Base-by-base conservation (phyloP, 2,113 vertebrate genomes). In the Petroica traversi region DNA sequence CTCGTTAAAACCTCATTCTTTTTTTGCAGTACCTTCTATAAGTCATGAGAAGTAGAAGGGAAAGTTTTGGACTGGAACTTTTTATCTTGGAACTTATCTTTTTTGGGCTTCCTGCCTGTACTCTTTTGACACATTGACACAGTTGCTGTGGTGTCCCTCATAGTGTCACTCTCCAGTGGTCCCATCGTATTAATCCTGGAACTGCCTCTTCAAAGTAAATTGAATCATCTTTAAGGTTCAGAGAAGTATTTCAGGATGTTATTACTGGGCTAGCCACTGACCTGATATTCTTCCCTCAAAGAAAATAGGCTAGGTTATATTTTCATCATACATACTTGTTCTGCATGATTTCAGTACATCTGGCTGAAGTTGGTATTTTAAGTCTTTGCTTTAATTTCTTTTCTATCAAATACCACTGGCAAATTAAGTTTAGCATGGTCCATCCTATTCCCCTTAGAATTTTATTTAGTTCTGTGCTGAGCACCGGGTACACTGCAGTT, bases 141-240 rank as follows among this genome's bases (percentile, higher is more conserved):
- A 40, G 40, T 55, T 73, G 23, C 54, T 0, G 0, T 23, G 11
- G 31, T 5, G 0, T 85, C 54, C 33, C 41, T 85, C 11, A 49
- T 6, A 1, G 46, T 11, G 78, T 83, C 46, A 83, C 78, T 88
- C 74, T 88, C 46, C 84, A 76, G 75, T 88, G n/a, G 41, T 82
- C 58, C 45, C 12, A n/a, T 81, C 94, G 80, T 91, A 85, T 78
- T 87, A 91, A 72, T 91, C 46, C 66, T 91, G 46, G 54, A 91
- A 58, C 49, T 61, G 49, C 41, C 38, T 92, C 45, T 91, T 85
- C 62, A 76, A 57, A 87, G 71, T 66, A 92, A 94, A 94, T 82
- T 76, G 63, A 71, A 58, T 88, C 34, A 74, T 92, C 85, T 95
- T 89, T 83, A 92, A 94, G 73, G 57, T 92, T 95, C 89, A 84